phyloP scores from a whole-genome alignment of 2,888 invertebrate species.

The Rhabditoides inermis region DNA sequence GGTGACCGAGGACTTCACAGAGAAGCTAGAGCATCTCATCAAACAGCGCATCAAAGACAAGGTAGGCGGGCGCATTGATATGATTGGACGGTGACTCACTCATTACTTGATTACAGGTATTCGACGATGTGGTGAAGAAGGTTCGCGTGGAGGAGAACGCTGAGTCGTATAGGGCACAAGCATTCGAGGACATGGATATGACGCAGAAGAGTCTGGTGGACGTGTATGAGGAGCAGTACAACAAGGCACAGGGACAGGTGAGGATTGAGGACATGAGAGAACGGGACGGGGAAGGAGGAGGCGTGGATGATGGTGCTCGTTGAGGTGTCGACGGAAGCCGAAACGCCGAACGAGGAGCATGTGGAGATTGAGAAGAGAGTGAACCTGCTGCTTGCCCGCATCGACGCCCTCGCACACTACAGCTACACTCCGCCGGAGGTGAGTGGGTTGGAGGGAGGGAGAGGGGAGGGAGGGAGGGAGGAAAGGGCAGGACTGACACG shows the following conservation, averaged over 20 bases:
- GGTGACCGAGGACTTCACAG: constrained; percentile 81
- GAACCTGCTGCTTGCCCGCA: constrained; percentile 69
- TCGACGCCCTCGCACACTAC: constrained; percentile 85
- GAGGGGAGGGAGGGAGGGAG: no score
- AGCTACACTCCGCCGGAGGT: constrained; percentile 71
- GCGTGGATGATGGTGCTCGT: constrained; percentile 90
- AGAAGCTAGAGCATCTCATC: constrained; percentile 81
- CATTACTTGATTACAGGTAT: constrained; percentile 55
- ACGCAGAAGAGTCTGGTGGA: constrained; percentile 83
- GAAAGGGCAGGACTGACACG: no score
- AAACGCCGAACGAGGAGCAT: constrained; percentile 65
- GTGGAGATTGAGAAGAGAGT: constrained; percentile 70
- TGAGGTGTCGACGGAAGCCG: constrained; percentile 57
- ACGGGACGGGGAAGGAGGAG: constrained; percentile 85
- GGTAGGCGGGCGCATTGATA: constrained; percentile 30
- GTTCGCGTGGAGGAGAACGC: constrained; percentile 72
- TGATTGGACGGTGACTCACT: neutral
- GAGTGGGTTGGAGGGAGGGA: no score
- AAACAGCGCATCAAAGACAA: constrained; percentile 77
- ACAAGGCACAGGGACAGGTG: no score
- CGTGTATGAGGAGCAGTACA: constrained; percentile 71
- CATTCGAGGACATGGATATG: constrained; percentile 83
- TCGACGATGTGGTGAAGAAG: constrained; percentile 85
- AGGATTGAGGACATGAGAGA: no score
- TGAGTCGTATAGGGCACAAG: constrained; percentile 74